Evolutionary conservation across 2,888 invertebrate genomes (phyloP).

Genomic region (Nasonia oneida): DNA sequence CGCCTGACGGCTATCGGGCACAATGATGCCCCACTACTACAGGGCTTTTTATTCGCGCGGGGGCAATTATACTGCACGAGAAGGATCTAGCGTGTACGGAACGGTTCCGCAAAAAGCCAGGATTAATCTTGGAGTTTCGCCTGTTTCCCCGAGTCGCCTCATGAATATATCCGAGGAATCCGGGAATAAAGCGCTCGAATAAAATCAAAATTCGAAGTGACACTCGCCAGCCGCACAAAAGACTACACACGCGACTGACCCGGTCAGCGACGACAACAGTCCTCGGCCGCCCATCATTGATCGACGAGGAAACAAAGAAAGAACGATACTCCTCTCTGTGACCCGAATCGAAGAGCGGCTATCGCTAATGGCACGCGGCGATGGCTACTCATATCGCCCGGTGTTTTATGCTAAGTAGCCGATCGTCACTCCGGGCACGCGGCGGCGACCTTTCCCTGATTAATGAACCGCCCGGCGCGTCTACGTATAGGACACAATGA

Average conservation of each 20-base stretch:
- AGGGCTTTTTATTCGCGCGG: not conserved
- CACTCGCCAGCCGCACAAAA: not conserved
- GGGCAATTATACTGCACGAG: not conserved
- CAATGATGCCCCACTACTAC: no score
- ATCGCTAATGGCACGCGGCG: constrained; percentile 9
- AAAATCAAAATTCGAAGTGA: not conserved
- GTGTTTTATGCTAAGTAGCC: constrained; percentile 74
- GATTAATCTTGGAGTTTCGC: not conserved
- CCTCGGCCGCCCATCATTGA: not conserved
- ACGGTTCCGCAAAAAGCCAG: not conserved
- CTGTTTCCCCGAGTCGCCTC: not conserved
- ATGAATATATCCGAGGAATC: constrained; percentile 5
- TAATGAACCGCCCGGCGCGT: constrained; percentile 66
- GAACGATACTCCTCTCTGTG: not conserved
- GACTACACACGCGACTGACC: not conserved
- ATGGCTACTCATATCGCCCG: not conserved
- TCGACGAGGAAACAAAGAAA: no score
- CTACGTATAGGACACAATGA: constrained; percentile 60
- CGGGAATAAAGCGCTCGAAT: not conserved
- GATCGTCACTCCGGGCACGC: constrained; percentile 72
- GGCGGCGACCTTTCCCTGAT: constrained; percentile 46
- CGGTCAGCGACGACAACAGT: not conserved
- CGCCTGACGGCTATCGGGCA: no score
- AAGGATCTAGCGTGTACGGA: not conserved
- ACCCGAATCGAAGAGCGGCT: not conserved